Base-by-base conservation (phyloP, 2,113 vertebrate species). In the Genyomyrus donnyi region DNA sequence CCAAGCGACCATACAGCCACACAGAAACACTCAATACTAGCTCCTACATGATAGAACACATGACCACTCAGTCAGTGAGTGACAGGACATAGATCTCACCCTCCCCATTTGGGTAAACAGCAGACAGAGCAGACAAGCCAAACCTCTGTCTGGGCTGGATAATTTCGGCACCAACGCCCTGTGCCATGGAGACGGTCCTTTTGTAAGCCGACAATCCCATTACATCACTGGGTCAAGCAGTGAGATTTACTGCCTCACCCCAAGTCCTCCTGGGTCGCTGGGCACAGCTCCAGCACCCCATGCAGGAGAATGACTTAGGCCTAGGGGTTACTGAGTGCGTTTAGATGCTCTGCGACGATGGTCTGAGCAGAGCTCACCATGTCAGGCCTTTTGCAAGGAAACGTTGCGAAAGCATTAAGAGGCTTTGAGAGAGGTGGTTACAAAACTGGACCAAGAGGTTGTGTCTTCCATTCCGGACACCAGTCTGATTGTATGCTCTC, bases 191-290 rank as follows among this genome's bases (percentile, higher is more conserved):
- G 84, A 91, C 49, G 2, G 27, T 85, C 9, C 31, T 89, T 87
- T 87, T 49, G 85, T 89, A 80, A 80, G 58, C 80, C 48, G 87
- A 45, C 62, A 88, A 87, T 89, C 80, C 88, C 84, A 52, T 87
- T 91, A 56, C 80, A 49, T 56, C 88, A 86, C 83, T 35, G 15
- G 62, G 50, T 74, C 62, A 80, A 49, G 21, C 45, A 13, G 87
- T 74, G 31, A 49, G 87, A 85, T 83, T 52, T 53, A 85, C 52
- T 62, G 52, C 56, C 19, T 88, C 87, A 62, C 56, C 35, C 87
- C 8, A 4, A 56, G 39, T 62, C 39, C 53, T 46, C 56, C 42
- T 46, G 52, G 52, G 10, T 3, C 11, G 21, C 35, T 2, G 9
- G 19, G 39, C 52, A 66, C 56, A 21, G 53, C 39, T 88, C 87